These are phyloP conservation scores for Ictidomys tridecemlineatus DNA, from an alignment of 2,113 vertebrate genomes.

Conservation along the genomic window DNA sequence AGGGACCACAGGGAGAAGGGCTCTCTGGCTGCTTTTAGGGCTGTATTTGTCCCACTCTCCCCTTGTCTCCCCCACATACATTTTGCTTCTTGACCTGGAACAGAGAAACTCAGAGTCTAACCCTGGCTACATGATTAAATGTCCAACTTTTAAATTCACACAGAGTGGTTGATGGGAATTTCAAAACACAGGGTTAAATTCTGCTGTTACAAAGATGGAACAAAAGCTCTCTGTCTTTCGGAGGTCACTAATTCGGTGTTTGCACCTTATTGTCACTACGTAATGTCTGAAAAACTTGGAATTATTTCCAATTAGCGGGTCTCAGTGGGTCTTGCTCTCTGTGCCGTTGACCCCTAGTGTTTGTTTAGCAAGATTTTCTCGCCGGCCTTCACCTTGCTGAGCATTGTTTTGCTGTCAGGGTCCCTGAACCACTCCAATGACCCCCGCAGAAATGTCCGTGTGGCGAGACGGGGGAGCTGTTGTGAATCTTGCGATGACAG, in stretches of 20 bases:
- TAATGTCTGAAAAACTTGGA: conserved; percentile 77
- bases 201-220: conserved; percentile 62
- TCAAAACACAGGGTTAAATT: conserved; percentile 55
- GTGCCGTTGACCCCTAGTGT: conserved; percentile 51
- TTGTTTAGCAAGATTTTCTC: conserved; percentile 70
- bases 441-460: not conserved
- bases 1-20: not conserved
- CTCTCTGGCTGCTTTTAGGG: not conserved
- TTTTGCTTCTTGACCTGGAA: conserved; percentile 70
- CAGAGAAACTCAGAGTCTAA: not conserved
- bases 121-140: conserved; percentile 4
- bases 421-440: conserved; percentile 32
- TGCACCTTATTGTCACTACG: conserved; percentile 73
- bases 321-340: conserved; percentile 55
- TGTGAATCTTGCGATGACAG: conserved; percentile 72
- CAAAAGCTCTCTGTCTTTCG: conserved; percentile 66
- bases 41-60: not conserved
- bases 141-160: conserved; percentile 41
- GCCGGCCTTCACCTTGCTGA: conserved; percentile 59
- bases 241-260: conserved; percentile 74
- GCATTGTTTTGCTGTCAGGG: conserved; percentile 73
- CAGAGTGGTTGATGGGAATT: conserved; percentile 59
- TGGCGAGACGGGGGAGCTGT: conserved; percentile 4
- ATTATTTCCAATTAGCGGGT: conserved; percentile 76
- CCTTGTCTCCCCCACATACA: not conserved